Percentiles rank a stretch among this genome's conserved stretches.
phyloP scores from a whole-genome alignment of 2,797 vertebrate genomes.

The Gymnodraco acuticeps region DNA sequence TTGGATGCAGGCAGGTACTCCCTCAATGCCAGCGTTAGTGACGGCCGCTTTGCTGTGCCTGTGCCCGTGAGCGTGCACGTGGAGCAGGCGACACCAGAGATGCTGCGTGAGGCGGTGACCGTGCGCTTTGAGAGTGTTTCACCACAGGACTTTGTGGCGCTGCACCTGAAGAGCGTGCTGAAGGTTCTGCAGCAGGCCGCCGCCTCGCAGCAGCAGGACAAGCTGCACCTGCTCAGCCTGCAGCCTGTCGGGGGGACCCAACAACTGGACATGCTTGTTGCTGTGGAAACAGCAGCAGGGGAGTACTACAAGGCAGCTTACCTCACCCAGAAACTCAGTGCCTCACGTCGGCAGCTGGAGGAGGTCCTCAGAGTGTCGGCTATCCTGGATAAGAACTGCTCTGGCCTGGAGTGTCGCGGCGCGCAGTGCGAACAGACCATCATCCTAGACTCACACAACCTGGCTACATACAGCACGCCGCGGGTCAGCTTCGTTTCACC shows the following conservation, averaged over 20 bases:
- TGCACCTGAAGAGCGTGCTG: constrained; percentile 90
- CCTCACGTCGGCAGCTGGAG: constrained; percentile 91
- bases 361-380: constrained; percentile 92
- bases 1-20: constrained; percentile 93
- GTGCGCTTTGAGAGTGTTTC: constrained; percentile 94
- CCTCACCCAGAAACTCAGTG: constrained; percentile 96
- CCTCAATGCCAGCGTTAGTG: constrained; percentile 96
- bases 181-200: constrained; percentile 88
- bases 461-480: constrained; percentile 95
- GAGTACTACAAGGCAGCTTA: constrained; percentile 95
- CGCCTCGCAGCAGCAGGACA: constrained; percentile 90
- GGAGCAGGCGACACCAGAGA: constrained; percentile 90
- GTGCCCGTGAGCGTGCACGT: constrained; percentile 93
- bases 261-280: constrained; percentile 95
- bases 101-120: constrained; percentile 94
- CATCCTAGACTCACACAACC: constrained; percentile 92
- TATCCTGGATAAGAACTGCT: constrained; percentile 97
- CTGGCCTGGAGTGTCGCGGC: constrained; percentile 94
- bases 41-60: constrained; percentile 93
- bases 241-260: constrained; percentile 92
- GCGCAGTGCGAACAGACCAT: constrained; percentile 94
- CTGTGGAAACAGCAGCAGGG: constrained; percentile 87
- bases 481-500: constrained; percentile 95
- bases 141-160: constrained; percentile 93
- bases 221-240: constrained; percentile 93